Conservation (phyloP, 2,113 vertebrate genomes). For the Globicephala melas region DNA sequence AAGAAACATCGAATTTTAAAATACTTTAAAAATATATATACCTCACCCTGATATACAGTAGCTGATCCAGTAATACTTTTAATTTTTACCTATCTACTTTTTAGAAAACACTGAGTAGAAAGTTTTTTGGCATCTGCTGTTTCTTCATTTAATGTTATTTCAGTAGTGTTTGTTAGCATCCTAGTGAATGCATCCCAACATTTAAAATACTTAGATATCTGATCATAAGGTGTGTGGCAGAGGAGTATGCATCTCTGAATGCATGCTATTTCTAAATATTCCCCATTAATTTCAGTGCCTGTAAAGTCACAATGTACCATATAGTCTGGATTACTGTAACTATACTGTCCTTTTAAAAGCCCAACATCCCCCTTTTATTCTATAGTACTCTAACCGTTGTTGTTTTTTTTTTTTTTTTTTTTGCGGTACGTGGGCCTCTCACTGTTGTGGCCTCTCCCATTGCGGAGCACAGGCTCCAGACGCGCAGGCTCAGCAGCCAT, state of each 20-base stretch:
- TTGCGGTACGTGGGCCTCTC: too few species aligned
- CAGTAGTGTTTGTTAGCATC: slow-evolving; percentile 21
- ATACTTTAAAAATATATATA: background rate
- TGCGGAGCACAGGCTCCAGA: too few species aligned
- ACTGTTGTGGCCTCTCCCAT: too few species aligned
- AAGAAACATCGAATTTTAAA: slow-evolving; percentile 4
- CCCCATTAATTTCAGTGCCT: background rate
- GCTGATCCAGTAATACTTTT: background rate
- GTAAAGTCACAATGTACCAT: background rate
- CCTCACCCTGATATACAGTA: background rate
- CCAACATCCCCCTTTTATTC: background rate
- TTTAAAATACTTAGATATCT: slow-evolving; percentile 38
- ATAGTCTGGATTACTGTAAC: background rate
- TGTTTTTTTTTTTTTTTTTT: background rate
- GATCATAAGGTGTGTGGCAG: background rate
- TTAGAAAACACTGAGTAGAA: slow-evolving; percentile 10
- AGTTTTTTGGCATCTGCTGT: background rate
- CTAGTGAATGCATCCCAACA: background rate
- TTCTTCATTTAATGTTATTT: background rate
- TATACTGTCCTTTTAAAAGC: background rate
- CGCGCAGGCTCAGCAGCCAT: too few species aligned
- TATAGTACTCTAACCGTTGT: background rate
- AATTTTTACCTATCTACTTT: slow-evolving; percentile 17
- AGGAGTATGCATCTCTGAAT: background rate
- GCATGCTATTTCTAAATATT: slow-evolving; percentile 28